Base-by-base conservation (phyloP, 2,888 invertebrate genomes). In the Penaeus monodon region DNA sequence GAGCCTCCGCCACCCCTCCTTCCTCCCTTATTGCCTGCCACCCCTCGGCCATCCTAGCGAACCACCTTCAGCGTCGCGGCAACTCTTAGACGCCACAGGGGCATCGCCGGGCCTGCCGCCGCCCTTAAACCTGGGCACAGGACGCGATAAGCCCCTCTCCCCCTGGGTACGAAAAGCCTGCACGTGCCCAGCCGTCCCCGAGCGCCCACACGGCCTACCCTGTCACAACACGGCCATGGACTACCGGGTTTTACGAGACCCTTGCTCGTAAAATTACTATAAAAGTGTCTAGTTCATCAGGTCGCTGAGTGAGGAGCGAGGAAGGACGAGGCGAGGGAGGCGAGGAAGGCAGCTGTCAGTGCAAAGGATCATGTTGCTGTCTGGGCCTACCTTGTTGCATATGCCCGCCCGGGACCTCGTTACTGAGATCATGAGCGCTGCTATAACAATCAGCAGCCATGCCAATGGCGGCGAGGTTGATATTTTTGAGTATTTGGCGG, bases 401-500 rank as follows among this genome's bases (percentile, higher is more conserved):
- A 77, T 81, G 44, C 85, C 81, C 68, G 38, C 24, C 65, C 44
- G n/a, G 70, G 65, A 81, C 81, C 85, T 85, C 80, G 73, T 64
- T 64, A 85, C 64, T 44, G 68, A 63, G 78, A 78, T 70, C 84
- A 14, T 49, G 49, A 22, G 49, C 68, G 73, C 76, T 73, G 76
- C 77, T 66, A 44, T 78, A 76, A 76, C 86, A 86, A 86, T 82
- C 81, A 77, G 63, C 81, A 81, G 70, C 66, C 70, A 66, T 81
- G 81, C 81, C 86, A 86, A 81, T 86, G 86, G 86, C 86, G 86
- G 86, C 65, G 20, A 33, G 76, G 17, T 73, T 66, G 77, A 86
- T 86, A 86, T 86, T 81, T 86, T 86, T 86, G 86, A 86, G 86
- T 86, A 86, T 86, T 86, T 86, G 81, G 81, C 78, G 86, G 86